A percentile compares a stretch with the other conserved stretches of the same genome.
phyloP scores from a whole-genome alignment of 1,140 invertebrate genomes.

The Eueides isabella region DNA sequence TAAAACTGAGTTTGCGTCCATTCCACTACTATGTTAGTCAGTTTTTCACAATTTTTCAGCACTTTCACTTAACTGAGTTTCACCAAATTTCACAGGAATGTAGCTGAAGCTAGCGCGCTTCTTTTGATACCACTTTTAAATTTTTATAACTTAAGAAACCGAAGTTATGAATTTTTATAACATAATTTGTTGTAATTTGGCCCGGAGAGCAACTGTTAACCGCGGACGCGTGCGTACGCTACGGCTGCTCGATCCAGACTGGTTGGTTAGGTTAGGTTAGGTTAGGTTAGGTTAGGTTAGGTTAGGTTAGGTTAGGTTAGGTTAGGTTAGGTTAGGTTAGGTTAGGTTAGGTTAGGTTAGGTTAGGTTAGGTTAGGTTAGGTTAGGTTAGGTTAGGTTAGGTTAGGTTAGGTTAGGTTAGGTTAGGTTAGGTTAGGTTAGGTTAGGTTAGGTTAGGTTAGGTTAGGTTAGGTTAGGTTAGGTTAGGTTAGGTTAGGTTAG shows the following conservation, averaged over 20 bases:
- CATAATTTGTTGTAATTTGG: slow-evolving; percentile 39
- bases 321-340: slow-evolving; percentile 46
- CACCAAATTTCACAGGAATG: too few relatives aligned
- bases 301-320: slow-evolving; percentile 44
- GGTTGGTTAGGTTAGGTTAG: slow-evolving; percentile 33
- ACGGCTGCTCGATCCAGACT: not conserved
- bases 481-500: slow-evolving; percentile 48
- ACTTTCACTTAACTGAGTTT: too few relatives aligned
- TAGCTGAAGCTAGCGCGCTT: too few relatives aligned
- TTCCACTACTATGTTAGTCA: too few relatives aligned
- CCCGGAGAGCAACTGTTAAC: slow-evolving; percentile 48
- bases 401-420: slow-evolving; percentile 36
- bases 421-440: slow-evolving; percentile 36
- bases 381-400: slow-evolving; percentile 40
- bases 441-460: slow-evolving; percentile 43
- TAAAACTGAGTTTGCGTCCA: too few relatives aligned
- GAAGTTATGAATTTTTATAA: too few relatives aligned
- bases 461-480: slow-evolving; percentile 51
- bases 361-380: slow-evolving; percentile 47
- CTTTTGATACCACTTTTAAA: too few relatives aligned
- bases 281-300: slow-evolving; percentile 43
- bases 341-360: slow-evolving; percentile 50
- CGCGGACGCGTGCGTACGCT: slow-evolving; percentile 43
- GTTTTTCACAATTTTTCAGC: too few relatives aligned
- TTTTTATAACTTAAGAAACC: too few relatives aligned